A percentile compares a stretch with the other conserved stretches of the same genome.
phyloP scores from a whole-genome alignment of 2,888 invertebrate species.

The Acrobasis consociella region DNA sequence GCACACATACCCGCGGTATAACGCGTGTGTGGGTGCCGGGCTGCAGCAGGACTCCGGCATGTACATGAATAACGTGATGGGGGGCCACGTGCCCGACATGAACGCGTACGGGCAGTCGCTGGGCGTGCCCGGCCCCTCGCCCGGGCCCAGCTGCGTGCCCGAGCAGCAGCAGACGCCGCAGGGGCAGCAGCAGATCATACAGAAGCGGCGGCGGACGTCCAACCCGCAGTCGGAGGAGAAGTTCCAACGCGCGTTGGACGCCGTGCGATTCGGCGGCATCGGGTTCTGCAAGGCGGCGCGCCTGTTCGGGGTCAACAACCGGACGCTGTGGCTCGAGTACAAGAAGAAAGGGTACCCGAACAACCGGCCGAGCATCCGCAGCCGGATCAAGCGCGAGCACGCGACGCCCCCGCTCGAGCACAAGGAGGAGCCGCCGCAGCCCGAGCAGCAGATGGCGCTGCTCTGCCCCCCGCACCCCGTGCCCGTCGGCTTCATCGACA shows the following conservation, averaged over 20 bases:
- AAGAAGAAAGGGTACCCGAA: slow-evolving; percentile 93
- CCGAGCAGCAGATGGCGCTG: slow-evolving; percentile 75
- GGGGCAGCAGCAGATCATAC: slow-evolving; percentile 60
- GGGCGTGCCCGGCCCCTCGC: slow-evolving; percentile 65
- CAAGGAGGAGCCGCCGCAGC: slow-evolving; percentile 63
- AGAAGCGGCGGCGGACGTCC: slow-evolving; percentile 87
- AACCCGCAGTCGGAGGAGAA: slow-evolving; percentile 93
- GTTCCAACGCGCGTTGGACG: slow-evolving; percentile 91
- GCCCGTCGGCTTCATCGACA: slow-evolving; percentile 87
- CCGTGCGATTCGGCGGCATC: slow-evolving; percentile 91
- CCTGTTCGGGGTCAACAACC: slow-evolving; percentile 92
- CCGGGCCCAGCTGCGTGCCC: slow-evolving; percentile 61
- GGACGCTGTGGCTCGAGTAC: slow-evolving; percentile 93
- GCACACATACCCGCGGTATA: slow-evolving; percentile 89
- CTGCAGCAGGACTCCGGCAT: slow-evolving; percentile 82
- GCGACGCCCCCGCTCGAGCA: slow-evolving; percentile 84
- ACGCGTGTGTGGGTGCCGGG: slow-evolving; percentile 84
- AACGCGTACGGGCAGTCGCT: slow-evolving; percentile 67
- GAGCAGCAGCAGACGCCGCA: slow-evolving; percentile 53
- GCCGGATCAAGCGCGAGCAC: slow-evolving; percentile 87
- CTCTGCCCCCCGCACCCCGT: slow-evolving; percentile 86
- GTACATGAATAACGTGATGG: slow-evolving; percentile 80
- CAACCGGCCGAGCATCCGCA: slow-evolving; percentile 89
- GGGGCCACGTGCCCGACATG: slow-evolving; percentile 64
- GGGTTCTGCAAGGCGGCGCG: slow-evolving; percentile 94